A percentile compares a stretch with the other conserved stretches of the same genome.
These are phyloP conservation scores for Brachionus rotundiformis DNA, from an alignment of 1,140 invertebrate species.

Conservation along the genomic window DNA sequence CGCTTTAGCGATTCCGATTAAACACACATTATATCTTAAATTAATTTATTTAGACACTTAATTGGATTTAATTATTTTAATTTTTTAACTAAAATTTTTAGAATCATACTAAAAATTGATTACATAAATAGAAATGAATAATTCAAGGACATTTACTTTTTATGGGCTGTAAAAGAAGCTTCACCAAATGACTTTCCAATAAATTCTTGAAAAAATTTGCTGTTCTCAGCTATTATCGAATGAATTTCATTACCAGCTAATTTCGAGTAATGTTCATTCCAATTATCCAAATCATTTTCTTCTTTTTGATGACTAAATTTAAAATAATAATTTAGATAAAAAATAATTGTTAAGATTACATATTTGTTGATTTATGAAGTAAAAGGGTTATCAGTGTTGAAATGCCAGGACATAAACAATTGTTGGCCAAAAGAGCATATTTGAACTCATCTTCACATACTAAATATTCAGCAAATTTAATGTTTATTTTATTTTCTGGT, in stretches of 20 bases:
- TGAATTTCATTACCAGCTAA: constrained; percentile 51
- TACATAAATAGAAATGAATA: too few species aligned
- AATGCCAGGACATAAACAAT: constrained; percentile 51
- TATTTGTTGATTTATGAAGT: constrained; percentile 42
- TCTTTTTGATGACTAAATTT: constrained; percentile 6
- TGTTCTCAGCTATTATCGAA: constrained; percentile 36
- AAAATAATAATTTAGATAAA: neutral
- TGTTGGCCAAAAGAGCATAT: constrained; percentile 50
- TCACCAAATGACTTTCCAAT: constrained; percentile 35
- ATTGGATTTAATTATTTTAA: neutral
- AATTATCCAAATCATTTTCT: constrained; percentile 16
- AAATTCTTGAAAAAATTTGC: constrained; percentile 50
- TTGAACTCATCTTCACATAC: constrained; percentile 52
- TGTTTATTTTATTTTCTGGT: constrained; percentile 46
- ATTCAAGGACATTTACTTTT: constrained; percentile 46
- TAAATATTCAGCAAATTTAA: constrained; percentile 47
- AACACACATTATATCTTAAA: constrained; percentile 27
- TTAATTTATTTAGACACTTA: too few species aligned
- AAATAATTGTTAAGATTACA: neutral
- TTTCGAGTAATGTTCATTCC: constrained; percentile 46
- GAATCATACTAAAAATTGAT: neutral
- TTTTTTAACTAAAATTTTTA: neutral
- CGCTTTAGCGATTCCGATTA: constrained; percentile 17
- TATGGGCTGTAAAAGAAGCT: constrained; percentile 26
- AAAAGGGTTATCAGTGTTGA: constrained; percentile 33